These are phyloP conservation scores for Taxidea taxus DNA, from an alignment of 2,113 vertebrate genomes.

Conservation along the genomic window DNA sequence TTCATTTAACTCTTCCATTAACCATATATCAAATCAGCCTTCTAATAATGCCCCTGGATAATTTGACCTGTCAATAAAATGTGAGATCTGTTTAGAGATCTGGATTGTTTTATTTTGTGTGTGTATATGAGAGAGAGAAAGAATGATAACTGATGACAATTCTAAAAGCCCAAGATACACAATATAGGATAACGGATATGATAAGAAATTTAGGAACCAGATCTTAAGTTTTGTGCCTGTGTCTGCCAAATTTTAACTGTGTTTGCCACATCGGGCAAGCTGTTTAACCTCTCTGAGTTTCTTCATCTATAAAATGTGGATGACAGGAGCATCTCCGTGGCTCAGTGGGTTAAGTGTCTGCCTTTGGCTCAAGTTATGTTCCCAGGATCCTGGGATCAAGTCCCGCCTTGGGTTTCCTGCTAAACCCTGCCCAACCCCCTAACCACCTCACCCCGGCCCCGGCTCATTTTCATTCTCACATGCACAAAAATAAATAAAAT, in stretches of 20 bases:
- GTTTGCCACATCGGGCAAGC: not conserved
- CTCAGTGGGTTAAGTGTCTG: too few species aligned
- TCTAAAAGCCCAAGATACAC: not conserved
- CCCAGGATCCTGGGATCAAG: too few species aligned
- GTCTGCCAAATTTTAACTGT: not conserved
- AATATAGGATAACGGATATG: not conserved
- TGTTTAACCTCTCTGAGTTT: not conserved
- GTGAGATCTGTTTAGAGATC: not conserved
- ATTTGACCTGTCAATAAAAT: not conserved
- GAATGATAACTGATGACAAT: not conserved
- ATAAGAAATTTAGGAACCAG: not conserved
- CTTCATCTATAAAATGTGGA: not conserved
- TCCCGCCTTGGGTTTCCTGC: too few species aligned
- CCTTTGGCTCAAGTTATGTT: too few species aligned
- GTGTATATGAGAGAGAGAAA: not conserved
- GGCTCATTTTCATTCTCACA: too few species aligned
- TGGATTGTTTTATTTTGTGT: not conserved
- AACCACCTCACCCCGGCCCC: too few species aligned
- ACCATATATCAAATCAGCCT: not conserved
- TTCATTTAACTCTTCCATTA: not conserved
- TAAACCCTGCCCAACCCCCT: too few species aligned
- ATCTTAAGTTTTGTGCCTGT: not conserved
- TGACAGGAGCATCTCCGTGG: not conserved
- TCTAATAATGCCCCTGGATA: not conserved
- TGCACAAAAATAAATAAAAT: too few species aligned